Base-by-base conservation (phyloP, 2,113 vertebrate species). In the Saguinus imperator region DNA sequence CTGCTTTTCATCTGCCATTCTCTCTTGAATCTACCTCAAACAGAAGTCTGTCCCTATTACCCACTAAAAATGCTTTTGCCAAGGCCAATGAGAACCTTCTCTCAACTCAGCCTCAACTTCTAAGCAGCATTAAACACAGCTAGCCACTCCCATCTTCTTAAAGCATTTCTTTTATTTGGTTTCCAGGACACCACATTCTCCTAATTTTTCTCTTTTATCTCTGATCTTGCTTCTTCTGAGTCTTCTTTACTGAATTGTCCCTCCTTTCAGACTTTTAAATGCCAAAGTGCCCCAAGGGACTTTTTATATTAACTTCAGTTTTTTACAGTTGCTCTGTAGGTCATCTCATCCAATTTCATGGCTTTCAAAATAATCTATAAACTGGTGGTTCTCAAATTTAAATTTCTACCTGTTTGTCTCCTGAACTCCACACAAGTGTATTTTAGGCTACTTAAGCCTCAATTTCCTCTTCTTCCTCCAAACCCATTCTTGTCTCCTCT, bases 1-100 rank as follows among this genome's bases (percentile, higher is more conserved):
- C 52, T 68, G 64, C 89, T 94, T 95, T 97, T 94, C 79, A 97
- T 90, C 84, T n/a, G n/a, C 64, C 70, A 6, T 75, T 73, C 87
- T 96, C 76, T n/a, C 72, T 68, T 37, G 64, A 81, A 70, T 83
- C 40, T 45, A 68, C 52, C 83, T 93, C 87, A 95, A 89, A 95
- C 48, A 95, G 87, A 77, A 64, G 48, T 91, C 32, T 96, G 92
- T 94, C 61, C 87, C 83, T 66, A 27, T 72, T 52, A 66, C 4
- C 18, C 40, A 84, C 70, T 57, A n/a, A 96, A 97, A 94, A 92
- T 43, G 55, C 70, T 87, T 95, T 88, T 81, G 61, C 20, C 45
- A 88, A 66, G 32, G 81, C 87, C 92, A 89, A 16, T 64, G 70
- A 93, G 35, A 37, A 80, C 32, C 50, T 72, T 43, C 50, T 89